A percentile compares a stretch with the other conserved stretches of the same genome.
Evolutionary conservation across 2,113 vertebrate species (phyloP).

Genomic region (Opisthocomus hoazin): DNA sequence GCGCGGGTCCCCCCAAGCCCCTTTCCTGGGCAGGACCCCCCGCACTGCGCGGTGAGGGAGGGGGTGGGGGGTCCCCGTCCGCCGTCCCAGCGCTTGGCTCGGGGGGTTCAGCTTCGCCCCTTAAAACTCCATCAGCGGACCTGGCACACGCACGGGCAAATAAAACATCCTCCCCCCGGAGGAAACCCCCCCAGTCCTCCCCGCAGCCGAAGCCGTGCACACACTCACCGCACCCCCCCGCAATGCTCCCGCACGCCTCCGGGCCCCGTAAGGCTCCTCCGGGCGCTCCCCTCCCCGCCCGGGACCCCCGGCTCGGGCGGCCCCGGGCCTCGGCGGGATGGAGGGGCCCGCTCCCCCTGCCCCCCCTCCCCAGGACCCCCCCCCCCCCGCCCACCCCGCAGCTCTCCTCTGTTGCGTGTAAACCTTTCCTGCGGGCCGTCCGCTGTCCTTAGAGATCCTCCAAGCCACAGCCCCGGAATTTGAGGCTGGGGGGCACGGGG

Average conservation of each 20-base stretch:
- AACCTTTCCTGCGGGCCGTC: background rate
- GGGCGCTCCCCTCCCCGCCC: background rate
- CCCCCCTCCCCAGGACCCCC: background rate
- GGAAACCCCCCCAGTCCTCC: background rate
- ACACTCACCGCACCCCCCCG: background rate
- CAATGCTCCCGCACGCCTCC: background rate
- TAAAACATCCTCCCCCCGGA: background rate
- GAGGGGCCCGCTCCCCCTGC: background rate
- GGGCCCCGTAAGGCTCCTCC: background rate
- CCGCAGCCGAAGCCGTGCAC: background rate
- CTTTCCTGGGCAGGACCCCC: background rate
- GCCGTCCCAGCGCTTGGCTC: too few species aligned
- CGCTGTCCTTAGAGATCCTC: constrained; percentile 44
- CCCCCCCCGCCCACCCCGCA: background rate
- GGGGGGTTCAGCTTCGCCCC: background rate
- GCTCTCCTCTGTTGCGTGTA: background rate
- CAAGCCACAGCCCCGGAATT: constrained; percentile 68
- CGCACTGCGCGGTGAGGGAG: too few species aligned
- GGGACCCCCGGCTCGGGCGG: background rate
- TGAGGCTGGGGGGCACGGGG: constrained; percentile 76
- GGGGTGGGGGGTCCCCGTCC: too few species aligned
- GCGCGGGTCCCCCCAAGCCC: background rate
- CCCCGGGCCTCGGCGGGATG: background rate
- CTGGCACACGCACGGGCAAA: fast-evolving
- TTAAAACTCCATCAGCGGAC: background rate